These are phyloP conservation scores for Dermochelys coriacea DNA, from an alignment of 2,797 vertebrate species.

Conservation along the genomic window DNA sequence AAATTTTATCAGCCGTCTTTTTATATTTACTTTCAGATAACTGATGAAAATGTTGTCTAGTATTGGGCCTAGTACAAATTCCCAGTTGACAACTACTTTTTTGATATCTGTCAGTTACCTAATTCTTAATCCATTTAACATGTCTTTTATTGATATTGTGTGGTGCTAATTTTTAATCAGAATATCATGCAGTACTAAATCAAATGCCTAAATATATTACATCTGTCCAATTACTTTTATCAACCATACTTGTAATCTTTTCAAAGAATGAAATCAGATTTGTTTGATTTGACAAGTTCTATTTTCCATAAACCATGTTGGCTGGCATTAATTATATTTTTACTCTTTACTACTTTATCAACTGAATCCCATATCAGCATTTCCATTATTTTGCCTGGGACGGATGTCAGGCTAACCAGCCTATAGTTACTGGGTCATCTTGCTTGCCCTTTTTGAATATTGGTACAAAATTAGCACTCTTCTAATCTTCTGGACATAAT, in stretches of 20 bases:
- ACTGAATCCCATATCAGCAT: background rate
- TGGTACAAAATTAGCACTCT: background rate
- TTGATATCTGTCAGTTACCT: background rate
- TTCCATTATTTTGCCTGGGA: background rate
- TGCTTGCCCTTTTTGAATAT: background rate
- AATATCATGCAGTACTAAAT: background rate
- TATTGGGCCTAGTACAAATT: background rate
- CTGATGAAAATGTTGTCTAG: background rate
- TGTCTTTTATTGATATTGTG: background rate
- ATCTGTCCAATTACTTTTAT: background rate
- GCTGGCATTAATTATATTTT: background rate
- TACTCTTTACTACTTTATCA: background rate
- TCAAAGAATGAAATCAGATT: background rate
- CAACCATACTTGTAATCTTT: background rate
- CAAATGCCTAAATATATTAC: background rate
- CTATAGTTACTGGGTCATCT: background rate
- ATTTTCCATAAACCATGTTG: background rate
- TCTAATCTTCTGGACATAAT: background rate
- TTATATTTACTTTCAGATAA: background rate
- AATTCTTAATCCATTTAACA: background rate
- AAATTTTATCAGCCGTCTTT: background rate
- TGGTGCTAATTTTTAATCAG: background rate
- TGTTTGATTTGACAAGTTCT: background rate
- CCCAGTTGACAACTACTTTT: background rate
- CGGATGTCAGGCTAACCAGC: background rate